Evolutionary conservation across 2,113 vertebrate genomes (phyloP), one percentile per base, ranked within the genome.

Genomic region (Nicator chloris): DNA sequence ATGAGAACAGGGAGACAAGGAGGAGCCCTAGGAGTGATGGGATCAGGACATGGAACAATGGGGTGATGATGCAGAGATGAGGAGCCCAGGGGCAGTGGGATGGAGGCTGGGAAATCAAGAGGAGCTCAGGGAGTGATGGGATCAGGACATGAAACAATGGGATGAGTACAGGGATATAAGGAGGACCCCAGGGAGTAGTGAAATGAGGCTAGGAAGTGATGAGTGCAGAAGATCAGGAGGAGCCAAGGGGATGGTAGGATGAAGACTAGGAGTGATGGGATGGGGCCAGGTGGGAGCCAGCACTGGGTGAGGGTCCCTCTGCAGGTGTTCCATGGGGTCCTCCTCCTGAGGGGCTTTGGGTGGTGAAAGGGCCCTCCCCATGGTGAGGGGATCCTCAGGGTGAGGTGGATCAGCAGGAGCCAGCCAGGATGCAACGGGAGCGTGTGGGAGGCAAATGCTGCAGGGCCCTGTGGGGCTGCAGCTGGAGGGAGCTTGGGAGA

Each of bases 391-490:
- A 47, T 64, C 15, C 59, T 33, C 40, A 7, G 69, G 42, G 18
- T 0, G 1, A 45, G 69, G 16, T 59, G 2, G 35, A 44, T 85
- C 33, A 4, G 10, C 1, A 4, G 26, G 47, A 70, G 33, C 35
- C 65, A 61, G 51, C 23, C 13, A 3, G 33, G n/a, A n/a, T 30
- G 11, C 4, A 0, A 4, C 4, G 4, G 0, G 7, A 68, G 30
- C 1, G 0, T 6, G 80, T 13, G 65, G 75, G 50, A 56, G 23
- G 13, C 0, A 0, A 28, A 33, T 4, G 9, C 56, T 3, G 3
- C 15, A 8, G 70, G 1, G n/a, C 2, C 30, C n/a, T 31, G 7
- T 15, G 21, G 45, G 50, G 16, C 68, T 77, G 6, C 13, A 59
- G 69, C 33, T 23, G 30, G 10, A 35, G 26, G 16, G 31, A 10